Conservation (phyloP, 2,797 vertebrate species). For the Lerista edwardsae region DNA sequence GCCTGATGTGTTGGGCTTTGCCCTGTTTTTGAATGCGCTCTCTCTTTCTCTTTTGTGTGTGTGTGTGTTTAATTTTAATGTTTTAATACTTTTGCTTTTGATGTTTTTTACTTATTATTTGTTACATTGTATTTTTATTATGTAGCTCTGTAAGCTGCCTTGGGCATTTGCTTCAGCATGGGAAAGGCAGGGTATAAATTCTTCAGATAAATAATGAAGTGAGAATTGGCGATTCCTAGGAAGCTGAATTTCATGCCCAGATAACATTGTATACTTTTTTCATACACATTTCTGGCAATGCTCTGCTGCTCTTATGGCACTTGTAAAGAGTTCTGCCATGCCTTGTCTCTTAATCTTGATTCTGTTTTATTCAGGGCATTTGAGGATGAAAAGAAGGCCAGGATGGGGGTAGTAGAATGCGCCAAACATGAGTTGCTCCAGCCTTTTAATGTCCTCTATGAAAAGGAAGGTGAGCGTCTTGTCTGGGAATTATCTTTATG, state of each 20-base stretch:
- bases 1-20: no score
- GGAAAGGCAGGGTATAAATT: no score
- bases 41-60: no score
- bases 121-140: no score
- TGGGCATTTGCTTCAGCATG: no score
- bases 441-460: constrained; percentile 94
- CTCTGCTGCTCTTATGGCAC: not conserved
- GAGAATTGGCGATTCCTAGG: not conserved
- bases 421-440: constrained; percentile 96
- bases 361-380: constrained; percentile 82
- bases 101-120: no score
- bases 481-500: not conserved
- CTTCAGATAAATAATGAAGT: no score
- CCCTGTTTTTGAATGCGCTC: no score
- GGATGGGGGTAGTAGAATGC: constrained; percentile 95
- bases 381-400: constrained; percentile 95
- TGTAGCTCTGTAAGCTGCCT: no score
- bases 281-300: not conserved
- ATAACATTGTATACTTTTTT: not conserved
- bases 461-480: constrained; percentile 90
- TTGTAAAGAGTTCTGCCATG: not conserved
- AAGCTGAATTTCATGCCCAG: not conserved
- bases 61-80: no score
- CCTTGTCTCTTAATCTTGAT: not conserved
- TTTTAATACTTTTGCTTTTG: no score